Evolutionary conservation across 2,113 vertebrate genomes (phyloP), one percentile per base, ranked within the genome.

Genomic region (Xiphorhynchus elegans): DNA sequence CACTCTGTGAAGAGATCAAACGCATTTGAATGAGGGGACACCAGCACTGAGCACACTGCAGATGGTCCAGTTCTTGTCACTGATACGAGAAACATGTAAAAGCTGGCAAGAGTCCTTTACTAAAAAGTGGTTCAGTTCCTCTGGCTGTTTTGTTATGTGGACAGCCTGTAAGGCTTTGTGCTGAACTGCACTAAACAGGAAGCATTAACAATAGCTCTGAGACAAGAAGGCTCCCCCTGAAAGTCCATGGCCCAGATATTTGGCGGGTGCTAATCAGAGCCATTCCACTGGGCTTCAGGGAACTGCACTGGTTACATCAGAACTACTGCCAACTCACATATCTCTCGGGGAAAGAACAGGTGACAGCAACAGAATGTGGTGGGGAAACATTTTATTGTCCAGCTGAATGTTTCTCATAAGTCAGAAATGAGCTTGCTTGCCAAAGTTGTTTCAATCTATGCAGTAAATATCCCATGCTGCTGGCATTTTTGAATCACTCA

Each of bases 131-230:
- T 92, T 89, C 7, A 0, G 66, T 80, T 96, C 37, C 76, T 87
- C 50, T 42, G 90, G 75, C 59, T 85, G 40, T 74, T 94, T 64
- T 94, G 47, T 62, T 87, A 33, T 19, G 69, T 73, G 92, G 95
- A 84, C 88, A 55, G 92, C 72, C 90, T 79, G 50, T 11, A 50
- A 74, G 72, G 80, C 88, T 97, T 95, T 96, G 95, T 97, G 93
- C 89, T 89, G 85, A 78, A 25, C 83, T 92, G 81, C 86, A 63
- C 91, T 87, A 95, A 96, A 97, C 97, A 97, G 90, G 95, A 97
- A 96, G 13, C 13, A 1, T 88, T 95, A 97, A 97, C 97, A 97
- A 96, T 96, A 87, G 94, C 90, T 88, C 75, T 96, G 94, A 92
- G 95, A 94, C 90, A 92, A 96, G 95, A 94, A 92, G 75, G 84